Evolutionary conservation across 2,113 vertebrate species (phyloP), one percentile per base, ranked within the genome.

Genomic region (Oreochromis spilurus): DNA sequence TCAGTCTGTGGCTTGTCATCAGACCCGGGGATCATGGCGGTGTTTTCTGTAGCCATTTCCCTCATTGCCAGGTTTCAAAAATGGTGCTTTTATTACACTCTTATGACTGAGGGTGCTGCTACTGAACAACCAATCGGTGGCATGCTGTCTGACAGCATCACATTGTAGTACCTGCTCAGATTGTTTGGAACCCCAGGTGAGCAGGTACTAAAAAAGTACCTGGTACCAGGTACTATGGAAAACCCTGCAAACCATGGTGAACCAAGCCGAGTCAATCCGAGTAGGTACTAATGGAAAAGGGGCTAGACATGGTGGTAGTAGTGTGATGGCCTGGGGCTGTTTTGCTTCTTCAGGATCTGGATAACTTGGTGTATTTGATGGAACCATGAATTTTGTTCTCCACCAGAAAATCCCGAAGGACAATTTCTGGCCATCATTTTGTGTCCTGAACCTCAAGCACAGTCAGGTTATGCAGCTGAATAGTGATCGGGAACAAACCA

Each of bases 181-280:
- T 53, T 53, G 52, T 21, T 21, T 53, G 52, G 19, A 53, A 53
- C 52, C 3, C 0, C 50, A 52, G 21, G 7, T 16, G 55, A 29
- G 13, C 13, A 58, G 24, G 55, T 58, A 29, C 24, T 58, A 16
- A 58, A 58, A 57, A 21, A 54, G 5, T 21, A 54, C 5, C 19
- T 11, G 19, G 1, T 54, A 54, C 5, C 19, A 5, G 19, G 1
- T 54, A 24, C 53, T 24, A 14, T 60, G 1, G 55, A 31, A 58
- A 58, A 31, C 26, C 57, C 57, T 31, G 26, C 31, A 58, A 31
- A 58, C 57, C 0, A 16, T 31, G 26, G 7, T 9, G 57, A 31
- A 31, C 26, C 57, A 17, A 31, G 57, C 26, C 0, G 0, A 60
- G 57, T 31, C 57, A 58, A 31, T 17, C 26, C 0, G 0, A 31